Evolutionary conservation across 2,113 vertebrate genomes (phyloP).

Genomic region (Struthidea cinerea): DNA sequence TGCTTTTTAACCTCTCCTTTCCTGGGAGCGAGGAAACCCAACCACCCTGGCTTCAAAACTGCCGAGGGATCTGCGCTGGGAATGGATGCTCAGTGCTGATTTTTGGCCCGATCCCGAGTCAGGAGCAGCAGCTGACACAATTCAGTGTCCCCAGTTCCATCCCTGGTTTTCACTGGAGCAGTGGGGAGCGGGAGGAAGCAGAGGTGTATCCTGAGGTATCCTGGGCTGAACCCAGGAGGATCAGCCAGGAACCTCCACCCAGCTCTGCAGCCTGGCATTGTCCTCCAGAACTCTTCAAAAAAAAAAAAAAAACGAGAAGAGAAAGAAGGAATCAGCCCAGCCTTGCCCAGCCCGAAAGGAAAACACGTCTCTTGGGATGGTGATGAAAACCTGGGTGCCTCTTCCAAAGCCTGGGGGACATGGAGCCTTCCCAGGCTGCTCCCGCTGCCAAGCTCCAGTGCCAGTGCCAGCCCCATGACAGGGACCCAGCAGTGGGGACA

Average conservation of each 20-base stretch:
- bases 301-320: too few species aligned
- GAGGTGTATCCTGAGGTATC: not conserved
- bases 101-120: rapidly evolving
- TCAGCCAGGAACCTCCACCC: not conserved
- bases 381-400: not conserved
- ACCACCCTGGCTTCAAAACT: rapidly evolving
- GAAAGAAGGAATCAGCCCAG: not conserved
- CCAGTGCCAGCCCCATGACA: rapidly evolving
- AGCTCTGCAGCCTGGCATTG: not conserved
- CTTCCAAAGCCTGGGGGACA: not conserved
- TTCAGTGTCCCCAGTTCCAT: not conserved
- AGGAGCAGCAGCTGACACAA: not conserved
- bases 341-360: not conserved
- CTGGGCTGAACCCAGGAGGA: not conserved
- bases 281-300: not conserved
- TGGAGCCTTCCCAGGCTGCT: not conserved
- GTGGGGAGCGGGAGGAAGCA: not conserved
- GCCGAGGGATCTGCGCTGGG: not conserved
- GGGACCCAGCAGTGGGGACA: not conserved
- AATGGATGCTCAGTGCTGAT: not conserved
- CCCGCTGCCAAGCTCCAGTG: rapidly evolving
- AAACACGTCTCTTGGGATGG: not conserved
- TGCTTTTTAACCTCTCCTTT: constrained; percentile 26
- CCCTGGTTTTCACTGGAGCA: not conserved
- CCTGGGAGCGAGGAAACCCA: not conserved